Conservation (phyloP, 2,888 invertebrate genomes). For the Dione juno region DNA sequence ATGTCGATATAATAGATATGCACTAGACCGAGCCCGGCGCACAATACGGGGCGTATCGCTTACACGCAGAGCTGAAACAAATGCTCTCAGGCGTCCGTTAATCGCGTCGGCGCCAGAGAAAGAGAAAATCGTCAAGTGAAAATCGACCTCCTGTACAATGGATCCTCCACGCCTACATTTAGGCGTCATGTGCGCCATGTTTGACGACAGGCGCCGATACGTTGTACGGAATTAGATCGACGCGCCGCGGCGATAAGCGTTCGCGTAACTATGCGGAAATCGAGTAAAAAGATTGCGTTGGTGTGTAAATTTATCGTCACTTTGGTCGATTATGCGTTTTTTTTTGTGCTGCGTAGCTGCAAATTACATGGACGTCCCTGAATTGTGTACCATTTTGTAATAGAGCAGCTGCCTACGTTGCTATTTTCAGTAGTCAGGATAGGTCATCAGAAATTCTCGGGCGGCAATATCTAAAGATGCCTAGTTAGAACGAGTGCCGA, state of each 20-base stretch:
- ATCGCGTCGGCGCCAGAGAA: conserved; percentile 73
- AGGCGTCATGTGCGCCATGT: conserved; percentile 64
- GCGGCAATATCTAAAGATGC: conserved; percentile 48
- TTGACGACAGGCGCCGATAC: conserved; percentile 73
- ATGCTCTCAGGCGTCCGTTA: conserved; percentile 72
- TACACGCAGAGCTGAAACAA: conserved; percentile 76
- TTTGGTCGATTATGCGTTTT: conserved; percentile 69
- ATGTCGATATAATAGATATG: conserved; percentile 77
- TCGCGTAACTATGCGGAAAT: conserved; percentile 78
- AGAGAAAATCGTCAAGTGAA: conserved; percentile 70
- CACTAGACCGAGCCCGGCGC: conserved; percentile 76
- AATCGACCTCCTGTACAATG: conserved; percentile 61
- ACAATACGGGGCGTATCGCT: conserved; percentile 77
- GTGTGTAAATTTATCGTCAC: conserved; percentile 77
- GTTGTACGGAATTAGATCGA: conserved; percentile 69
- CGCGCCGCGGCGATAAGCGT: conserved; percentile 68
- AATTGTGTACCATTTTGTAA: conserved; percentile 63
- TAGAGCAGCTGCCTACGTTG: conserved; percentile 73
- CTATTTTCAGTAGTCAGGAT: conserved; percentile 69
- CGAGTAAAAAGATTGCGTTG: conserved; percentile 74
- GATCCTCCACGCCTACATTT: conserved; percentile 62
- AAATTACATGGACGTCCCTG: conserved; percentile 67
- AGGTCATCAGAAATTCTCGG: conserved; percentile 64
- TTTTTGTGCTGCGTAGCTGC: conserved; percentile 66
- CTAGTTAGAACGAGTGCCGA: conserved; percentile 51